Conservation (phyloP, 2,797 vertebrate genomes). For the Epinephelus coioides region DNA sequence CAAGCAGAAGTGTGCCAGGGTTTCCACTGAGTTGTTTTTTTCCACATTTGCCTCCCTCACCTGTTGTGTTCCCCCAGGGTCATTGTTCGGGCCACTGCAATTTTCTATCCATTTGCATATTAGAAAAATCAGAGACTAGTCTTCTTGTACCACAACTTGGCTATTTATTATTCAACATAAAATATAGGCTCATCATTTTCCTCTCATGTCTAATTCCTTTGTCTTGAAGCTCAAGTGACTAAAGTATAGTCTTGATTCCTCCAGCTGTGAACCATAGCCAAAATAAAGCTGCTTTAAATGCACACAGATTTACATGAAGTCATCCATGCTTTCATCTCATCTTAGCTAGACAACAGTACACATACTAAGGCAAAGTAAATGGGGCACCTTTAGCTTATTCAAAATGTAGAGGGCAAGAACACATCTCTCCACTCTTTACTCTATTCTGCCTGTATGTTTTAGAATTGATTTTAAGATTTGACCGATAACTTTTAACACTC, state of each 20-base stretch:
- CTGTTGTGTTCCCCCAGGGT: neutral
- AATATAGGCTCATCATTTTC: no score
- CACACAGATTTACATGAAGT: neutral
- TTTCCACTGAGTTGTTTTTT: neutral
- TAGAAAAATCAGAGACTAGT: neutral
- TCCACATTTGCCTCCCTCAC: neutral
- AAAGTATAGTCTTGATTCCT: neutral
- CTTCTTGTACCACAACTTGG: neutral
- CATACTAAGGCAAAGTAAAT: neutral
- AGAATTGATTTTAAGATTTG: slow-evolving; percentile 29
- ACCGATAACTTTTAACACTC: slow-evolving; percentile 21
- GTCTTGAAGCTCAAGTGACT: neutral
- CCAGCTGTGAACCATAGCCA: neutral
- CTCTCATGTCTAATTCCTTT: neutral
- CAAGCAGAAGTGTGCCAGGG: neutral
- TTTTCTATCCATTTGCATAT: neutral
- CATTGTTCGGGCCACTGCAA: neutral
- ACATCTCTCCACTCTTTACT: neutral
- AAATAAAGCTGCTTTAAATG: neutral
- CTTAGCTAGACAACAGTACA: neutral
- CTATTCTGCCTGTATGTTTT: neutral
- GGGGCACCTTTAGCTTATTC: neutral
- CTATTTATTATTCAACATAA: neutral
- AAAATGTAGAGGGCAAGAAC: neutral
- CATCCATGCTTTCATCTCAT: neutral